Base-by-base conservation (phyloP, 2,797 vertebrate species). In the Pantherophis vulpinus region DNA sequence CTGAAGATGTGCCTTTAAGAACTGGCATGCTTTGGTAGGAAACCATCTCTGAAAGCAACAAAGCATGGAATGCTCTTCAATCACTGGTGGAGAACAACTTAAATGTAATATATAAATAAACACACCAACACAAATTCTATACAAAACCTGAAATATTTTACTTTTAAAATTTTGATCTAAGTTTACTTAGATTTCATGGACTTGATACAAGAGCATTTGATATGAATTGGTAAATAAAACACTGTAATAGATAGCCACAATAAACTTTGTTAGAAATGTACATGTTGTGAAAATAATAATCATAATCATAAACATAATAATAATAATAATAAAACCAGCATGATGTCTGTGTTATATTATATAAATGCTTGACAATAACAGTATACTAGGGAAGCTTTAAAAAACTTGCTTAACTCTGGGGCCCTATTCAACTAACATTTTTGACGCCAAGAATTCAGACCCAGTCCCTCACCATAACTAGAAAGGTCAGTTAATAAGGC, bases 111-210 rank as follows among this genome's bases (percentile, higher is more conserved):
- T 14, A 58, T 87, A 90, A 0, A 94, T 63, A 86, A 93, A 61
- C 87, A 98, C 93, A 97, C 98, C 98, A 98, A 97, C 98, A 98
- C 98, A 98, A 96, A 89, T 97, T 98, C 98, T 98, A 97, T 99
- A 99, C 98, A 99, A 99, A 99, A 98, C 98, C 98, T 99, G 98
- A 99, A 98, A 98, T 98, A 98, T 98, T 98, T 98, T 98, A 97
- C 98, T 98, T 98, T 98, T 98, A 98, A 98, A 98, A 98, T 98
- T 98, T 98, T 98, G 98, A 98, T 98, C 98, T 97, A 98, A 98
- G 98, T 96, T 97, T 97, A 97, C 98, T 98, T 98, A 98, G 97
- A 98, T 98, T 98, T 96, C 95, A 97, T 98, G 97, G 98, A 98
- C 97, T 98, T 95, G 95, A 98, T 98, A 98, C 98, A 97, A 98